Evolutionary conservation across 2,113 vertebrate species (phyloP).

Genomic region (Isurus oxyrinchus): DNA sequence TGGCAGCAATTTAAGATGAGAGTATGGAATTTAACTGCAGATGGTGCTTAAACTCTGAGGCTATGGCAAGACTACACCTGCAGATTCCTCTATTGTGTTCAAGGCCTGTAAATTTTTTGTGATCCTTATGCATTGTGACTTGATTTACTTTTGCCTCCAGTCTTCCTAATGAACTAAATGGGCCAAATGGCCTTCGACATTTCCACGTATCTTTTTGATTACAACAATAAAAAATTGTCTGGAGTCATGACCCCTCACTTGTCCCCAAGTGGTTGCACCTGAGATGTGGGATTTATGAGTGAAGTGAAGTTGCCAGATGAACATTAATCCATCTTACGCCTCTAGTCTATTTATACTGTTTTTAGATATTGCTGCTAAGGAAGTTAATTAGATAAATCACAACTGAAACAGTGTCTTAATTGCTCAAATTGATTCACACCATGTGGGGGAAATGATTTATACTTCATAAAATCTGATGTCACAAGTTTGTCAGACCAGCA

Average conservation of each 20-base stretch:
- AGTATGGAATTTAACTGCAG: neutral
- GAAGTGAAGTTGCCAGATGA: neutral
- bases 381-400: neutral
- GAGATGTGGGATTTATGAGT: neutral
- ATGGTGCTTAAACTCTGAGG: neutral
- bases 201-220: neutral
- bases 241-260: neutral
- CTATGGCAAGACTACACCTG: neutral
- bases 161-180: neutral
- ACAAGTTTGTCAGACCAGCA: neutral
- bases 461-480: neutral
- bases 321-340: neutral
- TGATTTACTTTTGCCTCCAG: neutral
- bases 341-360: neutral
- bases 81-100: neutral
- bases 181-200: neutral
- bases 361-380: neutral
- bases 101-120: neutral
- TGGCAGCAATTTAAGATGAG: neutral
- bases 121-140: neutral
- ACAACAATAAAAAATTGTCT: neutral
- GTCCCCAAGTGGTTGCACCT: too few relatives aligned
- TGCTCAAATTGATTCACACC: constrained; percentile 7
- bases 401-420: neutral
- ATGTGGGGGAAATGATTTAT: neutral